Evolutionary conservation across 1,140 invertebrate genomes (phyloP).

Genomic region (Euwallacea fornicatus): DNA sequence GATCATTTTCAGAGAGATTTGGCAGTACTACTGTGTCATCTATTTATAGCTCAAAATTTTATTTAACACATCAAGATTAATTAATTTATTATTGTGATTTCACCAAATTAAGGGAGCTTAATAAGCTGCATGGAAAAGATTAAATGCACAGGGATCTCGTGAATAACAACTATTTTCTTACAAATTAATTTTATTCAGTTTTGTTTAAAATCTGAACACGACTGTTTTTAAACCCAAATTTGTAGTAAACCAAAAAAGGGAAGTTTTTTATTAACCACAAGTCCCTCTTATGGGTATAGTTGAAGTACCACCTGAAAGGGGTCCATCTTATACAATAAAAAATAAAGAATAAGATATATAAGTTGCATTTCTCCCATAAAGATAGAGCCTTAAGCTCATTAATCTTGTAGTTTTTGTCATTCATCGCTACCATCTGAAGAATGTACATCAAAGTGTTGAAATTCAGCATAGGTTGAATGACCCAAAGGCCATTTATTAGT

Average conservation of each 20-base stretch:
- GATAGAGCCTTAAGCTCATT: conserved; percentile 2
- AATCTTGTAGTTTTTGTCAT: conserved; percentile 6
- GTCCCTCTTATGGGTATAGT: conserved; percentile 33
- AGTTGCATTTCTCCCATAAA: conserved; percentile 15
- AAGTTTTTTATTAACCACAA: conserved; percentile 47
- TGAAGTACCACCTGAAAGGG: conserved; percentile 40
- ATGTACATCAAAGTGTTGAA: conserved; percentile 37
- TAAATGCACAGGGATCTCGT: too few species aligned
- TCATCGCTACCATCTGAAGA: conserved; percentile 22
- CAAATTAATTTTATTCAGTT: too few species aligned
- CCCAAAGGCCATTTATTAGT: conserved; percentile 46
- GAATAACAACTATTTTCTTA: too few species aligned
- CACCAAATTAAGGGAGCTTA: too few species aligned
- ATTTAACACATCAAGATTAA: conserved; percentile 52
- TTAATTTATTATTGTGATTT: neutral
- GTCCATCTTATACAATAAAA: conserved; percentile 28
- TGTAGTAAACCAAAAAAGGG: conserved; percentile 49
- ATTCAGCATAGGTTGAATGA: conserved; percentile 42
- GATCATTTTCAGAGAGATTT: conserved; percentile 45
- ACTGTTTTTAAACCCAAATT: conserved; percentile 38
- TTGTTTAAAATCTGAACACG: too few species aligned
- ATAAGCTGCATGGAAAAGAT: too few species aligned
- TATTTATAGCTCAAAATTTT: conserved; percentile 49
- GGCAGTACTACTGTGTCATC: conserved; percentile 43
- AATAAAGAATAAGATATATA: conserved; percentile 1